Evolutionary conservation across 2,113 vertebrate species (phyloP).

Genomic region (Callipepla californica): DNA sequence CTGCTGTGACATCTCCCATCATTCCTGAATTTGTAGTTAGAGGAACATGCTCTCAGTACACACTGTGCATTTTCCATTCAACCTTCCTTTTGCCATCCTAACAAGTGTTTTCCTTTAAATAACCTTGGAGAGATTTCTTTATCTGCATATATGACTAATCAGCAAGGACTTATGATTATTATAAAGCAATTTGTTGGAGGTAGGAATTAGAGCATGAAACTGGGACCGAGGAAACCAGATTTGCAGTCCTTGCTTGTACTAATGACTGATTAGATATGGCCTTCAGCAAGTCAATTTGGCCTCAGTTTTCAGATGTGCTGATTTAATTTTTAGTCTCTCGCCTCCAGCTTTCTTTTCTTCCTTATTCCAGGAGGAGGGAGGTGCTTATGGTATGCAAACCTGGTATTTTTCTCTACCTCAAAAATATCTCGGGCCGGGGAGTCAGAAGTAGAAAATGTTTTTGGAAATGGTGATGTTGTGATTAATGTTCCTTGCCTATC

Average conservation of each 20-base stretch:
- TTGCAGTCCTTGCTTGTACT: slow-evolving; percentile 42
- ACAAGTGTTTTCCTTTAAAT: slow-evolving; percentile 16
- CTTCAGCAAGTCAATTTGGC: slow-evolving; percentile 47
- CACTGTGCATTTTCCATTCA: neutral
- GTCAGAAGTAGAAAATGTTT: neutral
- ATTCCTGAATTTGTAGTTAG: neutral
- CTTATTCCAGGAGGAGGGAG: neutral
- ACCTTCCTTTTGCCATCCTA: slow-evolving; percentile 8
- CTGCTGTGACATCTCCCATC: neutral
- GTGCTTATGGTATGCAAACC: neutral
- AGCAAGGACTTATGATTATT: slow-evolving; percentile 45
- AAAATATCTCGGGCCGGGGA: neutral
- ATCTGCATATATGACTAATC: slow-evolving; percentile 42
- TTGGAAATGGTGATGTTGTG: neutral
- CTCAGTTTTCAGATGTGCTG: slow-evolving; percentile 21
- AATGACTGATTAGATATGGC: slow-evolving; percentile 38
- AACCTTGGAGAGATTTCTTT: slow-evolving; percentile 36
- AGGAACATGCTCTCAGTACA: neutral
- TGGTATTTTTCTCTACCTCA: neutral
- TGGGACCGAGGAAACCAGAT: neutral
- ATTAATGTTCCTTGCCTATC: neutral
- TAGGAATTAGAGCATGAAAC: slow-evolving; percentile 54
- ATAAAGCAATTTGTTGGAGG: slow-evolving; percentile 47
- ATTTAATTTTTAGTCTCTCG: neutral
- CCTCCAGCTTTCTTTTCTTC: slow-evolving; percentile 42